Percentiles rank a stretch among this genome's conserved stretches.
Evolutionary conservation across 2,797 vertebrate genomes (phyloP).

Genomic region (Melanotaenia maccullochi): DNA sequence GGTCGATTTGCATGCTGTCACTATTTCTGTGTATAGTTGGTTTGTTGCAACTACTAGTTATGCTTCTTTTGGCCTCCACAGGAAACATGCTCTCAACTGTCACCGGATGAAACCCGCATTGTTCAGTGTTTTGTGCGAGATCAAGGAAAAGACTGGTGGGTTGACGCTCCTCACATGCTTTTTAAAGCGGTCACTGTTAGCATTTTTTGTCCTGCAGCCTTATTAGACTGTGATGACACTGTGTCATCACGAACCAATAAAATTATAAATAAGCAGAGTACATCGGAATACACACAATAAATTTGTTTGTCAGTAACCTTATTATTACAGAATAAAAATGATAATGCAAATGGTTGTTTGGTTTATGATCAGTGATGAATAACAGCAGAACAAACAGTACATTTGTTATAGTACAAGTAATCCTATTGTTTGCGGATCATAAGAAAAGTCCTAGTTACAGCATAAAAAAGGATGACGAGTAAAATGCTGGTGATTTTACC

Average conservation of each 20-base stretch:
- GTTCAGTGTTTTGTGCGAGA: constrained; percentile 94
- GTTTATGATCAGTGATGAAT: not conserved
- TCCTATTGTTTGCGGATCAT: not conserved
- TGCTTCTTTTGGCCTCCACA: constrained; percentile 63
- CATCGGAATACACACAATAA: not conserved
- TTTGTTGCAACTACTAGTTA: not conserved
- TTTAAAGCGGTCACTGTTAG: not conserved
- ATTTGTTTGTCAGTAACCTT: not conserved
- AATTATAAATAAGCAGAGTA: constrained; percentile 1
- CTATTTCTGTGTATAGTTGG: not conserved
- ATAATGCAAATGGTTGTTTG: not conserved
- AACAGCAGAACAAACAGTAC: constrained; percentile 1
- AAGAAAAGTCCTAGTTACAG: not conserved
- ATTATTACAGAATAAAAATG: not conserved
- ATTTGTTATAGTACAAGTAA: not conserved
- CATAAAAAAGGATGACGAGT: not conserved
- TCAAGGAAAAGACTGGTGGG: constrained; percentile 93
- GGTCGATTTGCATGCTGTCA: constrained; percentile 26
- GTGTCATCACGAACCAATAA: constrained; percentile 44
- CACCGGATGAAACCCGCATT: constrained; percentile 95
- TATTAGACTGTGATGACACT: constrained; percentile 32
- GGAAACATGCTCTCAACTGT: constrained; percentile 95
- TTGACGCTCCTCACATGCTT: constrained; percentile 31
- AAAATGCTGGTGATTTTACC: not conserved
- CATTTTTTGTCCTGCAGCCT: not conserved